These are phyloP conservation scores for Chionomys nivalis DNA, from an alignment of 2,113 vertebrate genomes.

Conservation along the genomic window DNA sequence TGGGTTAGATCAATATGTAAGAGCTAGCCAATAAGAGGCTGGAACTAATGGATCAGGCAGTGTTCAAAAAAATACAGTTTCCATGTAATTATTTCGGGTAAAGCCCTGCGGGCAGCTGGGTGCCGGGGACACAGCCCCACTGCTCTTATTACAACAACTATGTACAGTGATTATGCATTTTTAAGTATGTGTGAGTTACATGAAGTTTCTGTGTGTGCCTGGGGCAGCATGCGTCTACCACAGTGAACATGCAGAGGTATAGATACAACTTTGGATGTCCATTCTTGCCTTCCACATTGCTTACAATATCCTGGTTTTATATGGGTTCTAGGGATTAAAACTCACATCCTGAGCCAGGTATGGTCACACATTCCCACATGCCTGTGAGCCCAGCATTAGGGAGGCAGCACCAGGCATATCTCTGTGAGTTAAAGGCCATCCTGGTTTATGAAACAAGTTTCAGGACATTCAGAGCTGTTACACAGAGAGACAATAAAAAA, in stretches of 20 bases:
- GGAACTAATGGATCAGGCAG: too few species aligned
- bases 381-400: too few species aligned
- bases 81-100: too few species aligned
- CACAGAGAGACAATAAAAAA: background rate
- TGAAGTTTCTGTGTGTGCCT: background rate
- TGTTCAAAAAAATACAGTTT: too few species aligned
- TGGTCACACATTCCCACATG: background rate
- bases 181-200: background rate
- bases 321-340: background rate
- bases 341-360: background rate
- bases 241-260: background rate
- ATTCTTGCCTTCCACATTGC: background rate
- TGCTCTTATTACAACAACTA: too few species aligned
- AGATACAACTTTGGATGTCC: background rate
- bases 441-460: fast-evolving
- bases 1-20: too few species aligned
- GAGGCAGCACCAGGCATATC: background rate
- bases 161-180: background rate
- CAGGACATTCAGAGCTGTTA: background rate
- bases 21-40: too few species aligned
- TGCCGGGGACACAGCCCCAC: too few species aligned
- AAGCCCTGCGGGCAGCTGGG: too few species aligned
- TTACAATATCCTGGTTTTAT: background rate
- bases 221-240: background rate
- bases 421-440: background rate